phyloP scores from a whole-genome alignment of 2,888 invertebrate species.

The Ernsta delagoae region DNA sequence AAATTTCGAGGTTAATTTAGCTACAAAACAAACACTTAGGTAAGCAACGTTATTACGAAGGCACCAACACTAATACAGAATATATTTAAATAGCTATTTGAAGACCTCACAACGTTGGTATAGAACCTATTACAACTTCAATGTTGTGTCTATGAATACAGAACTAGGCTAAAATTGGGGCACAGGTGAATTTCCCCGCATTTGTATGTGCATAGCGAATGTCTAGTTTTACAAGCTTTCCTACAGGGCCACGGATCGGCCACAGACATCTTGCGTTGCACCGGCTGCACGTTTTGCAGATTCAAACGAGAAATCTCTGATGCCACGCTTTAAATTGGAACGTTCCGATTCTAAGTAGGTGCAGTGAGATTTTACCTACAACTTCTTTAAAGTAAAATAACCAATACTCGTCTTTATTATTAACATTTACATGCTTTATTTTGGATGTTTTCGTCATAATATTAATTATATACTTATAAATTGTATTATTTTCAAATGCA shows the following conservation, averaged over 20 bases:
- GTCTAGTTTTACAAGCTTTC: slow-evolving; percentile 5
- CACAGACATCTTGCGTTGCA: background rate
- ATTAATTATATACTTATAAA: no score
- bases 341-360: background rate
- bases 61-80: background rate
- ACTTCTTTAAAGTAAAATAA: no score
- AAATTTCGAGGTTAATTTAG: no score
- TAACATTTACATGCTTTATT: no score
- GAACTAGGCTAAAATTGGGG: background rate
- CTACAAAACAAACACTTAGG: no score
- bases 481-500: no score
- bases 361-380: no score
- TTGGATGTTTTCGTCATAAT: no score
- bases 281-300: background rate
- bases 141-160: background rate
- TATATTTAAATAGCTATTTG: background rate
- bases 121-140: background rate
- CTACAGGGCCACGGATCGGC: background rate
- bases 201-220: background rate
- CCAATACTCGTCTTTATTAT: no score
- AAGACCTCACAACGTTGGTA: background rate
- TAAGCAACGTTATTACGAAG: no score
- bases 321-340: background rate
- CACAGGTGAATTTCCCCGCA: background rate
- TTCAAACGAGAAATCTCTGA: background rate